These are phyloP conservation scores for Mythimna loreyi DNA, from an alignment of 2,888 invertebrate species.

Conservation along the genomic window DNA sequence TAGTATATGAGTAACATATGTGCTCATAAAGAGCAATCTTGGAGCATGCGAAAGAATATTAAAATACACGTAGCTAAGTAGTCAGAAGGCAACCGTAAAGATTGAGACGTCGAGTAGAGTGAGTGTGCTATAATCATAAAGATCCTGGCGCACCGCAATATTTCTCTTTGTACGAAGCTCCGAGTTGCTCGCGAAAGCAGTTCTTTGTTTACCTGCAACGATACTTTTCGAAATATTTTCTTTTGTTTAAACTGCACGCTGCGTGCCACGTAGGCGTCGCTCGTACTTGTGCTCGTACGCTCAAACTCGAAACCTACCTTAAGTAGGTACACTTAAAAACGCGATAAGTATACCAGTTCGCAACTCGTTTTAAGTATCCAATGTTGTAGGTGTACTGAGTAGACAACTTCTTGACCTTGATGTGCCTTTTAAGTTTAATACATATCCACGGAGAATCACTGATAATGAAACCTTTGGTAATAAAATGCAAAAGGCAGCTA, in stretches of 20 bases:
- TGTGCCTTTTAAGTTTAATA: neutral
- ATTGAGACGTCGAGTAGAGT: slow-evolving; percentile 83
- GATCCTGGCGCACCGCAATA: slow-evolving; percentile 86
- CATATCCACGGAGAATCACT: neutral
- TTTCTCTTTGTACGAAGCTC: slow-evolving; percentile 86
- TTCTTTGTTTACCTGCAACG: slow-evolving; percentile 88
- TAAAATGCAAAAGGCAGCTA: too few species aligned
- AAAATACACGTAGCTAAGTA: slow-evolving; percentile 71
- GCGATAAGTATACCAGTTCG: slow-evolving; percentile 1
- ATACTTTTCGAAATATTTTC: slow-evolving; percentile 88
- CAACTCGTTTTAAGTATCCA: neutral
- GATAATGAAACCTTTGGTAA: too few species aligned
- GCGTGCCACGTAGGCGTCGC: slow-evolving; percentile 74
- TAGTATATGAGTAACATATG: slow-evolving; percentile 41
- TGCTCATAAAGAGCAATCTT: slow-evolving; percentile 54
- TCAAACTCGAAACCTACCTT: slow-evolving; percentile 14
- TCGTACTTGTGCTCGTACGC: too few species aligned
- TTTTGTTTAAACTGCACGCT: slow-evolving; percentile 87
- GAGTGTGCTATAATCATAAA: slow-evolving; percentile 87
- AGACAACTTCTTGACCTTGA: neutral
- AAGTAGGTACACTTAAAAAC: slow-evolving; percentile 20
- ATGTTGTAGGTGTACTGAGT: neutral
- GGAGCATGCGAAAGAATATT: slow-evolving; percentile 66
- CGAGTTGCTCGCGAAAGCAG: slow-evolving; percentile 80
- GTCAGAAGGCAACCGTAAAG: slow-evolving; percentile 79